These are phyloP conservation scores for Sciaenops ocellatus DNA, from an alignment of 2,797 vertebrate genomes.

Conservation along the genomic window DNA sequence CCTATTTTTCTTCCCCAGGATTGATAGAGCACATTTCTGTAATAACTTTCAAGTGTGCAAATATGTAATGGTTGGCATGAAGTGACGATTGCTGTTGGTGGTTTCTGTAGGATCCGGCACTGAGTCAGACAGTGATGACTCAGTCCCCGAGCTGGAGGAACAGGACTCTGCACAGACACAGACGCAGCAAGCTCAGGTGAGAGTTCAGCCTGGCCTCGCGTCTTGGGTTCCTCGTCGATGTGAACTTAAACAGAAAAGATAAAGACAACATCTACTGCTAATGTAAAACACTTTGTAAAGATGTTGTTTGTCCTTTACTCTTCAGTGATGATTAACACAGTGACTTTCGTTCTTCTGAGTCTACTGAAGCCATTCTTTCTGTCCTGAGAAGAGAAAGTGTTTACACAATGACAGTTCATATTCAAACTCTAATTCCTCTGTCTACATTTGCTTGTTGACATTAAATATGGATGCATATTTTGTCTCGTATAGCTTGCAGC, in stretches of 20 bases:
- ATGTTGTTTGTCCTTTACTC: slow-evolving; percentile 56
- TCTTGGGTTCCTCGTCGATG: not conserved
- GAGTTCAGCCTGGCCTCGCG: slow-evolving; percentile 11
- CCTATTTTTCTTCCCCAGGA: slow-evolving; percentile 25
- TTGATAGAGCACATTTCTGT: slow-evolving; percentile 24
- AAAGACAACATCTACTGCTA: not conserved
- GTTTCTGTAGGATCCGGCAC: slow-evolving; percentile 93
- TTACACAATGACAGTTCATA: not conserved
- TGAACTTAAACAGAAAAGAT: not conserved
- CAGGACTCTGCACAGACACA: slow-evolving; percentile 96
- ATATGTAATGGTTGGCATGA: not conserved
- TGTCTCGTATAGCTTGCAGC: slow-evolving; percentile 90
- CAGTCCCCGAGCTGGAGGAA: slow-evolving; percentile 97
- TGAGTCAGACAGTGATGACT: slow-evolving; percentile 98
- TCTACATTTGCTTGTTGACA: not conserved
- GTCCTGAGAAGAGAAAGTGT: slow-evolving; percentile 87
- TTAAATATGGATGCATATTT: not conserved
- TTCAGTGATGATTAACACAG: slow-evolving; percentile 88
- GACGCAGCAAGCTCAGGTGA: slow-evolving; percentile 98
- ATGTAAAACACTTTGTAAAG: not conserved
- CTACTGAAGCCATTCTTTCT: slow-evolving; percentile 88
- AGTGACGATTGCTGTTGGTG: slow-evolving; percentile 40
- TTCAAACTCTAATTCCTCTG: not conserved
- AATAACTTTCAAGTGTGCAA: not conserved
- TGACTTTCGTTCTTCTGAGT: slow-evolving; percentile 99